A percentile compares a stretch with the other conserved stretches of the same genome.
Evolutionary conservation across 2,797 vertebrate species (phyloP).

Genomic region (Saxicola maurus): DNA sequence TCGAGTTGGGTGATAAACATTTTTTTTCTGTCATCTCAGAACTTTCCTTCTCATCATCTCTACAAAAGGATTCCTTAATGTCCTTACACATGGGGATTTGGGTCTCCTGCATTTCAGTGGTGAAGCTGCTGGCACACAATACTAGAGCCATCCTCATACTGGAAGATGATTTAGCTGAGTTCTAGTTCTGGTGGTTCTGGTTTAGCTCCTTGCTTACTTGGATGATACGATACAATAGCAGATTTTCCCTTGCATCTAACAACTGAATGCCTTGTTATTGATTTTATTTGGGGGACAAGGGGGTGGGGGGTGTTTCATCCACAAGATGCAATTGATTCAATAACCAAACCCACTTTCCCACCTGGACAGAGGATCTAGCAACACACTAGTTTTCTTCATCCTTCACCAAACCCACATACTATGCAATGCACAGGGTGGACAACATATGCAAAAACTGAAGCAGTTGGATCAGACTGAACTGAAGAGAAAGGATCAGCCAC

Average conservation of each 20-base stretch:
- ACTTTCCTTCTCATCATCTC: neutral
- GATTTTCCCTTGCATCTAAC: neutral
- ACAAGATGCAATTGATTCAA: neutral
- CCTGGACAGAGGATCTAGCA: neutral
- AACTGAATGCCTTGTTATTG: neutral
- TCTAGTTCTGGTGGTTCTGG: neutral
- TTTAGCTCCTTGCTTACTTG: neutral
- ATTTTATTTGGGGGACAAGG: neutral
- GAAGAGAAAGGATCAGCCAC: neutral
- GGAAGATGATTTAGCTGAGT: neutral
- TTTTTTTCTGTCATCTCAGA: neutral
- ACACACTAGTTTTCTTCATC: neutral
- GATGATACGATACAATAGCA: neutral
- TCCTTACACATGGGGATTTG: neutral
- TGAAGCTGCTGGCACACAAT: neutral
- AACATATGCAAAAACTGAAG: neutral
- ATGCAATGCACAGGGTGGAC: neutral
- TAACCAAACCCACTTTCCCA: neutral
- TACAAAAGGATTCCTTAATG: neutral
- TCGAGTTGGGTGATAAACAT: neutral
- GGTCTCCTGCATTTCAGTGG: neutral
- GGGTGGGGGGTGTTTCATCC: fast-evolving
- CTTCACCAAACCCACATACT: neutral
- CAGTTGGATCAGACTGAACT: neutral
- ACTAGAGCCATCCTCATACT: neutral